A percentile compares a stretch with the other conserved stretches of the same genome.
Conservation (phyloP, 2,113 vertebrate species). For the Paradisaea rubra region DNA sequence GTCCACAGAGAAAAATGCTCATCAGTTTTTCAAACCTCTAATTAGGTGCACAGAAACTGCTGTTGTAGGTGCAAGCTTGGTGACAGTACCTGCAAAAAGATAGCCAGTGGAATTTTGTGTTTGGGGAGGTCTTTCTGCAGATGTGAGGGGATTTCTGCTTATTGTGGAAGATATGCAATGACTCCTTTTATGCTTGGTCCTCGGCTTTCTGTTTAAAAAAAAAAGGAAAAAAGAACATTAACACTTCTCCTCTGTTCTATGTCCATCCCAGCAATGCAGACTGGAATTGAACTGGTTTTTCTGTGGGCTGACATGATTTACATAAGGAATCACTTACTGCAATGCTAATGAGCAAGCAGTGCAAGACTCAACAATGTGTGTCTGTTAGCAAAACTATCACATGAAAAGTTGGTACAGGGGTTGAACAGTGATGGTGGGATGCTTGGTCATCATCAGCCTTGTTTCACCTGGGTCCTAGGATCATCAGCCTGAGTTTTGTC, state of each 20-base stretch:
- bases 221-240: neutral
- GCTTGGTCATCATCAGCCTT: neutral
- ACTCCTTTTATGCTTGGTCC: neutral
- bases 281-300: slow-evolving; percentile 44
- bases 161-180: neutral
- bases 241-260: neutral
- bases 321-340: neutral
- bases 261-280: neutral
- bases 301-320: neutral
- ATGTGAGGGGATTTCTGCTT: neutral
- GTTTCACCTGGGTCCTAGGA: neutral
- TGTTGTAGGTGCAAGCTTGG: neutral
- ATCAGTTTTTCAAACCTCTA: neutral
- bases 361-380: neutral
- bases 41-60: neutral
- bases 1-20: neutral
- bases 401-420: neutral
- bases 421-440: neutral
- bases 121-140: neutral
- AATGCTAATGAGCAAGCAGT: neutral
- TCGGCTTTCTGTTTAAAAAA: neutral
- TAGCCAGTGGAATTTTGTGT: neutral
- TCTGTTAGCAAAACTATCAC: neutral
- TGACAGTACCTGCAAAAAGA: neutral
- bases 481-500: neutral